Evolutionary conservation across 2,113 vertebrate genomes (phyloP).

Genomic region (Dendropsophus ebraccatus): DNA sequence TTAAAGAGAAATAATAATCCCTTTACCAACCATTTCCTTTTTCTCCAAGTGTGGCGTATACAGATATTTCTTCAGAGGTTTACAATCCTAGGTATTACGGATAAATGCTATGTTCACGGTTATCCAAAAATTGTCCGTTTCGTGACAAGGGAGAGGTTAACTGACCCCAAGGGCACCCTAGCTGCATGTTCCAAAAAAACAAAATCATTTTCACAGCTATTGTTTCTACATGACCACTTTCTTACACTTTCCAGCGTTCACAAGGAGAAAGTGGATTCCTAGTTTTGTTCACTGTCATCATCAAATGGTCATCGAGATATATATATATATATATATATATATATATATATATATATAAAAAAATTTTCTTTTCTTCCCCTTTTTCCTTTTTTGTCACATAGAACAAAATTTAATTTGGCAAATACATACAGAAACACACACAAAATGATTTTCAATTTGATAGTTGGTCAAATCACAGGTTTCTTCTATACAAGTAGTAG

Average conservation of each 20-base stretch:
- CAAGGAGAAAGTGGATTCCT: no score
- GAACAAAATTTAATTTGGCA: constrained; percentile 36
- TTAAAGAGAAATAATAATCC: constrained; percentile 12
- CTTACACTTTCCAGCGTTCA: no score
- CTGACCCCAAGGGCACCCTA: neutral
- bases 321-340: no score
- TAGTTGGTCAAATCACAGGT: neutral
- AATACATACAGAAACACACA: constrained; percentile 41
- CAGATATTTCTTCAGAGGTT: neutral
- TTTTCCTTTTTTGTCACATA: no score
- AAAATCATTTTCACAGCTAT: neutral
- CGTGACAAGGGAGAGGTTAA: neutral
- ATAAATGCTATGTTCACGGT: neutral
- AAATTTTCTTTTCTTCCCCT: no score
- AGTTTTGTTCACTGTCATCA: no score
- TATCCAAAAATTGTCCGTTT: neutral
- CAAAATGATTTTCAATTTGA: neutral
- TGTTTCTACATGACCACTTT: no score
- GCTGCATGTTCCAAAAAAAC: neutral
- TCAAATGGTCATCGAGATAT: no score
- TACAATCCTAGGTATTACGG: neutral
- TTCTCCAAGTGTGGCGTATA: neutral
- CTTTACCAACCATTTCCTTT: neutral
- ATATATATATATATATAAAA: no score
- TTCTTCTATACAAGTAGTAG: neutral